Evolutionary conservation across 2,113 vertebrate species (phyloP), one percentile per base, ranked within the genome.

Genomic region (Gymnocephalus cernua): DNA sequence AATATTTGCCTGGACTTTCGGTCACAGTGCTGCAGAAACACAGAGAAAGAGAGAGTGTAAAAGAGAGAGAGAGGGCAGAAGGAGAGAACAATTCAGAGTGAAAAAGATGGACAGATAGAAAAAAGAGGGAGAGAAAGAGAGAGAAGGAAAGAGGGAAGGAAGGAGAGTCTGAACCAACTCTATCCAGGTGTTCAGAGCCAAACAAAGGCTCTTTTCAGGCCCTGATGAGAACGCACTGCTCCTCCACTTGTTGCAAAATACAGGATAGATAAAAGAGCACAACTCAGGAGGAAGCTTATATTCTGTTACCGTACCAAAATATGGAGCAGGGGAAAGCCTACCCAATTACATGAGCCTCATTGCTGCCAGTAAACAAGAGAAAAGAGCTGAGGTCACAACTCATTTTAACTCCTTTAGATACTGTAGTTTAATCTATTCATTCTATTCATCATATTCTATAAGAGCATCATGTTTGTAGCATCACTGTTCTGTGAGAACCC

Each of bases 151-250:
- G 51, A 41, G 25, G 21, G 59, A 64, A 38, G 59, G 77, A 70
- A 76, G 48, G 58, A 68, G 74, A 69, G 83, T 45, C 63, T 61
- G 93, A 80, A 86, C 71, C 35, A 95, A 93, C 92, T 75, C 94
- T 82, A 94, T 95, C 96, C 97, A 98, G 97, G 97, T 98, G 97
- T 96, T 95, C 95, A 73, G 80, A 83, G 74, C 75, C 83, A 93
- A 95, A 98, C 97, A 99, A 98, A 97, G 97, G 82, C 89, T 86
- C 97, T 97, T 97, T 98, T 98, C 95, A 97, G 94, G 16, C 74
- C 78, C 83, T 88, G 94, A 95, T 88, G 95, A 94, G 95, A 96
- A 96, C 90, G 93, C 93, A 94, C 93, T 89, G 94, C 90, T 93
- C 90, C 95, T 85, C 94, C 75, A 80, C 94, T 96, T 91, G 95